A percentile compares a stretch with the other conserved stretches of the same genome.
Conservation (phyloP, 1,140 invertebrate genomes). For the Parasteatoda tepidariorum region DNA sequence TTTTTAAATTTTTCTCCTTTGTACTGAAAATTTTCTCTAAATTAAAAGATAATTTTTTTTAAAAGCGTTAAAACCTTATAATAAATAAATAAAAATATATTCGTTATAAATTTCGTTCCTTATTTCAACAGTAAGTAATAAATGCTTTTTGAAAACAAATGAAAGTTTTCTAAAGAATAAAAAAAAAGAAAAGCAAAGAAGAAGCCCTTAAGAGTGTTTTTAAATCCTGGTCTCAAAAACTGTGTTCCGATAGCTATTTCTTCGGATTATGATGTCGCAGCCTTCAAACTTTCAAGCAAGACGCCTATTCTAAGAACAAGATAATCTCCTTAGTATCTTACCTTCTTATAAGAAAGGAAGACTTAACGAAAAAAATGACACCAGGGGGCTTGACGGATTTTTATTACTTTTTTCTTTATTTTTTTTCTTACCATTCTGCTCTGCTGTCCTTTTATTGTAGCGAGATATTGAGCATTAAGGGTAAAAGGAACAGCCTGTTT, state of each 20-base stretch:
- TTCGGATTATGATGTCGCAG: not conserved
- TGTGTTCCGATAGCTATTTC: not conserved
- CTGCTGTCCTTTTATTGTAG: slow-evolving; percentile 19
- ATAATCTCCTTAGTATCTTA: not conserved
- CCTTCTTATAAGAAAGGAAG: not conserved
- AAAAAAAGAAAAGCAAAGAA: too few relatives aligned
- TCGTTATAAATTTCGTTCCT: too few relatives aligned
- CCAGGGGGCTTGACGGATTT: not conserved
- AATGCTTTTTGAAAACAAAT: too few relatives aligned
- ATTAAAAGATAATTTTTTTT: too few relatives aligned
- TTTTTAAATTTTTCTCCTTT: too few relatives aligned
- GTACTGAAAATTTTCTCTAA: too few relatives aligned
- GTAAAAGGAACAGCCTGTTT: slow-evolving; percentile 20
- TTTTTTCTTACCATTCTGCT: not conserved
- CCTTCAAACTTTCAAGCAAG: not conserved
- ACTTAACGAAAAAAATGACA: not conserved
- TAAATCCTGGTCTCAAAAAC: too few relatives aligned
- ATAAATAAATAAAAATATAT: too few relatives aligned
- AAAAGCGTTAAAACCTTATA: too few relatives aligned
- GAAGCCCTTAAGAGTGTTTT: too few relatives aligned
- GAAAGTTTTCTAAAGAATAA: too few relatives aligned
- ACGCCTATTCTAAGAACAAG: not conserved
- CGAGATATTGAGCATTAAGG: slow-evolving; percentile 43
- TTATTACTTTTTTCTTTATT: not conserved
- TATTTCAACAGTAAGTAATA: too few relatives aligned